Conservation (phyloP, 2,888 invertebrate genomes). For the Caenorhabditis sinica region DNA sequence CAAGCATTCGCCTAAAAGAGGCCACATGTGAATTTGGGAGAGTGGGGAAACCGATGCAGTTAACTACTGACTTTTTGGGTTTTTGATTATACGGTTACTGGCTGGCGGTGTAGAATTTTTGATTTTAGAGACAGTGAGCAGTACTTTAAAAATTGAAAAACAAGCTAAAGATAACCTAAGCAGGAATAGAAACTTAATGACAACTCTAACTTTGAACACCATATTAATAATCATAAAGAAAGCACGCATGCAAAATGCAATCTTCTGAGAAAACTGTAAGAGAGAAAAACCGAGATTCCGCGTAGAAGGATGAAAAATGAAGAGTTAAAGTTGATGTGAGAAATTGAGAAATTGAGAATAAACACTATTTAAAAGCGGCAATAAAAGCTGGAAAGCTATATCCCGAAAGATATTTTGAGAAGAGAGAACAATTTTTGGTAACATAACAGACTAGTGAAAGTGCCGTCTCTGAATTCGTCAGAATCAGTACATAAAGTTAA, state of each 20-base stretch:
- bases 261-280: conserved; percentile 50
- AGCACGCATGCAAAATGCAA: conserved; percentile 65
- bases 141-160: conserved; percentile 6
- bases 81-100: conserved; percentile 44
- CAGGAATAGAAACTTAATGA: conserved; percentile 30
- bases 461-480: conserved; percentile 3
- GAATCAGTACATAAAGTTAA: conserved; percentile 52
- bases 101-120: conserved; percentile 17
- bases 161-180: conserved; percentile 32
- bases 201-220: conserved; percentile 29
- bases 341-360: conserved; percentile 2
- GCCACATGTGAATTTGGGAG: conserved; percentile 41
- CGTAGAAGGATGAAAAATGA: conserved; percentile 27
- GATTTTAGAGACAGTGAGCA: conserved; percentile 19
- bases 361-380: conserved; percentile 40
- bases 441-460: conserved; percentile 20
- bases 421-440: conserved; percentile 31
- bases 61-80: conserved; percentile 26
- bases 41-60: conserved; percentile 30
- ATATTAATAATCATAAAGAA: conserved; percentile 48
- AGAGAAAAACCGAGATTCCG: conserved; percentile 62
- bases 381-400: conserved; percentile 57
- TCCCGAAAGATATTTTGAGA: conserved; percentile 61
- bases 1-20: conserved; percentile 50
- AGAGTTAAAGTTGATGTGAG: background rate